Percentiles rank a stretch among this genome's conserved stretches.
Evolutionary conservation across 2,888 invertebrate genomes (phyloP).

Genomic region (Sinopyrophorus schimmeli): DNA sequence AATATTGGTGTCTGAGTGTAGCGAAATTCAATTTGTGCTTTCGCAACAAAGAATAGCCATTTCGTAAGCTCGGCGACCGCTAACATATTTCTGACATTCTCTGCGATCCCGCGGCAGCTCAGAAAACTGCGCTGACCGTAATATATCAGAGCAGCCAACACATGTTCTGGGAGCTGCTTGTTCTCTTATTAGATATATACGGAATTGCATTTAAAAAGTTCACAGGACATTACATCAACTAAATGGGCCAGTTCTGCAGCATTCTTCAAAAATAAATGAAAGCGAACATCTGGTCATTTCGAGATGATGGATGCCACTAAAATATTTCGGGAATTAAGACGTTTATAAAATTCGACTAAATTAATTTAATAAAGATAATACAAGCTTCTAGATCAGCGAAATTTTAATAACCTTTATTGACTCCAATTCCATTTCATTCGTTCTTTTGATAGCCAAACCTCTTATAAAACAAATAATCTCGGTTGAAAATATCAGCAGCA

Average conservation of each 20-base stretch:
- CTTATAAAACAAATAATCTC: conserved; percentile 34
- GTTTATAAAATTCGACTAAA: conserved; percentile 32
- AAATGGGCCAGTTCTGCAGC: conserved; percentile 7
- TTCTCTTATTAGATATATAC: conserved; percentile 33
- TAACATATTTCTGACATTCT: conserved; percentile 46
- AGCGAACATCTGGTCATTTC: conserved; percentile 14
- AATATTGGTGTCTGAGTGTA: conserved; percentile 42
- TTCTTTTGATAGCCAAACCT: conserved; percentile 29
- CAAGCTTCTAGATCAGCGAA: conserved; percentile 40
- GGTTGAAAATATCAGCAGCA: conserved; percentile 27
- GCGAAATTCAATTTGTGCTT: conserved; percentile 45
- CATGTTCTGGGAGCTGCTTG: conserved; percentile 37
- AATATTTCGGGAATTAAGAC: conserved; percentile 33
- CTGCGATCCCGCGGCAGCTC: conserved; percentile 38
- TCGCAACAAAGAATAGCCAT: conserved; percentile 41
- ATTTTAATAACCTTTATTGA: conserved; percentile 44
- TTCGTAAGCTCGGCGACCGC: conserved; percentile 38
- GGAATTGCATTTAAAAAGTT: conserved; percentile 28
- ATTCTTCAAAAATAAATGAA: conserved; percentile 23
- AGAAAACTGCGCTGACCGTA: conserved; percentile 44
- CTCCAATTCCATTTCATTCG: conserved; percentile 38
- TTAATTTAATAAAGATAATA: conserved; percentile 43
- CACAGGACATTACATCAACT: conserved; percentile 27
- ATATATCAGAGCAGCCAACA: conserved; percentile 46
- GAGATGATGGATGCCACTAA: conserved; percentile 16